These are phyloP conservation scores for Drosophila kanekoi DNA, from an alignment of 2,888 invertebrate genomes.

Conservation along the genomic window DNA sequence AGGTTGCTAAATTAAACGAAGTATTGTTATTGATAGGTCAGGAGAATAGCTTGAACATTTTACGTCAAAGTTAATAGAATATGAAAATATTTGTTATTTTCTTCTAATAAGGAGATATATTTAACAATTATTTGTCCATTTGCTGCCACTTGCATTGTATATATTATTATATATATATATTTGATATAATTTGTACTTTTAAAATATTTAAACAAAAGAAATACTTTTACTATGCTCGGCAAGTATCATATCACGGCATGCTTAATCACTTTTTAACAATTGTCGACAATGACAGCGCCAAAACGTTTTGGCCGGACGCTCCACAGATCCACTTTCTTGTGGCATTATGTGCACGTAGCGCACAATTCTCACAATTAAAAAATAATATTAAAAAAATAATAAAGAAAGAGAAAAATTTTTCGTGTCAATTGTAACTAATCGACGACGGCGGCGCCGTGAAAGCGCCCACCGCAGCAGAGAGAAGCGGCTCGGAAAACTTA, in stretches of 20 bases:
- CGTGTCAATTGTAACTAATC: constrained; percentile 80
- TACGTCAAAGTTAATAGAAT: too few species aligned
- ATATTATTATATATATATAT: neutral
- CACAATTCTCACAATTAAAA: constrained; percentile 80
- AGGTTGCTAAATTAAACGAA: neutral
- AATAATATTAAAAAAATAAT: constrained; percentile 32
- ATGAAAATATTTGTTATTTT: too few species aligned
- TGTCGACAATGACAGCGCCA: constrained; percentile 73
- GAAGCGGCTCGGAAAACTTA: constrained; percentile 62
- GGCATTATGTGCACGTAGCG: constrained; percentile 52
- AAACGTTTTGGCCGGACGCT: constrained; percentile 63
- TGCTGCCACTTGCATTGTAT: too few species aligned
- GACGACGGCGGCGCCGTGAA: constrained; percentile 73
- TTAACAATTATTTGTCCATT: too few species aligned
- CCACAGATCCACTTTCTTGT: constrained; percentile 65
- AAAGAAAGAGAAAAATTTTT: constrained; percentile 59
- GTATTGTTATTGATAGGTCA: too few species aligned
- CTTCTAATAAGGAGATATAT: too few species aligned
- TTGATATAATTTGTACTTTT: neutral
- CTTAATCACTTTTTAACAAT: constrained; percentile 67
- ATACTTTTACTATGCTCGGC: constrained; percentile 24
- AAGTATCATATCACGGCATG: constrained; percentile 16
- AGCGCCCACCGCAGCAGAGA: constrained; percentile 60
- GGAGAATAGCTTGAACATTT: too few species aligned
- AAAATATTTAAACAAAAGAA: constrained; percentile 2